Base-by-base conservation (phyloP, 2,113 vertebrate genomes). In the Callospermophilus lateralis region DNA sequence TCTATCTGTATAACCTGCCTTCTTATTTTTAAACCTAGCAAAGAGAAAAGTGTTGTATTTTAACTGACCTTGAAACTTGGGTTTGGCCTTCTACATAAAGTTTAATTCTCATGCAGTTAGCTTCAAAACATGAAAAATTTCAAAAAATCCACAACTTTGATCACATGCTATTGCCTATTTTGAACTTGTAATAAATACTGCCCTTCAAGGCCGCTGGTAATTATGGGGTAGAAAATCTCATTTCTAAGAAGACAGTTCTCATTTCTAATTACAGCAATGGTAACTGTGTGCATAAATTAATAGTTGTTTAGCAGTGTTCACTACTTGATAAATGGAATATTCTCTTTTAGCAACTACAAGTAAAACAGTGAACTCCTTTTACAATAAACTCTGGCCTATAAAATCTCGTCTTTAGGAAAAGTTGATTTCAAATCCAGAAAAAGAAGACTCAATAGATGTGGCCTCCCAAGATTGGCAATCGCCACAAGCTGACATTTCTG, bases 211-310 rank as follows among this genome's bases (percentile, higher is more conserved):
- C 86, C 91, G 83, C 12, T 63, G 74, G 51, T 86, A 84, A 94
- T 85, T 93, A 84, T 6, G 1, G 48, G 45, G n/a, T 73, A 88
- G 84, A 84, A 80, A 81, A 61, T 26, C 39, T 92, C 74, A 73
- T 86, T 92, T 96, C 65, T 89, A 95, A 84, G 70, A 55, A 88
- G 65, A 51, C 93, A 79, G 90, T 90, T 96, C 65, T 92, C 70
- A 80, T 45, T 48, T 87, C 53, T 96, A 95, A 93, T 84, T 83
- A 93, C 48, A 95, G 78, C 73, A 70, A 51, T 42, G n/a, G 51
- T 37, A 89, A 87, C 58, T 87, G 8, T 84, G 26, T 58, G 30
- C 28, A 76, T 94, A 85, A 96, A 89, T 95, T 89, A 91, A 83
- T 0, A 70, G 73, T 26, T 83, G 67, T 63, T 87, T 76, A 79